Evolutionary conservation across 2,888 invertebrate species (phyloP), one percentile per base, ranked within the genome.

Genomic region (Sminthurides aquaticus): DNA sequence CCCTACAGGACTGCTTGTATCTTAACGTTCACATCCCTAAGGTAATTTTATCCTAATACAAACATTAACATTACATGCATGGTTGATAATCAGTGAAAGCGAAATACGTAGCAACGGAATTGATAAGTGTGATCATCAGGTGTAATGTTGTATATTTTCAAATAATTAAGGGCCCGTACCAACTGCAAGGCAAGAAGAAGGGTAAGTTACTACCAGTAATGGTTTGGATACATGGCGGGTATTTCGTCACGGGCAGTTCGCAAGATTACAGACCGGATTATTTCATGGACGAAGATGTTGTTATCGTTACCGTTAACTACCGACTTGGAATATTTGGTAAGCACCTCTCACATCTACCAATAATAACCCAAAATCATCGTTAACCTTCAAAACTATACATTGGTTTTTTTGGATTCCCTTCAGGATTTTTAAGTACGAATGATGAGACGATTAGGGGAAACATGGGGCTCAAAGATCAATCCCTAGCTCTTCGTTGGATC

Each of bases 271-370:
- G 22, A 18, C 54, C 61, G 3, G 29, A 26, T 20, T 61, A 54
- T 22, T 61, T 61, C 29, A 61, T 61, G 61, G 62, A 56, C 48
- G 43, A 56, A 22, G 62, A 62, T 56, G 62, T 62, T 1, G 15
- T 62, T 25, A 1, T 62, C 2, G 43, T 62, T 3, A 48, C 56
- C 3, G 43, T 48, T n/a, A 56, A 62, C n/a, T 62, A 62, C 24
- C 34, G 62, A 1, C 43, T 62, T 20, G 55, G 34, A 11, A 27
- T 26, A 1, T 43, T 62, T 11, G 62, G 62, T 61, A 52, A 52
- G 22, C 5, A 52, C 22, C n/a, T n/a, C n/a, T n/a, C n/a, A n/a
- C n/a, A n/a, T n/a, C n/a, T n/a, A n/a, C n/a, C n/a, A n/a, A n/a
- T n/a, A n/a, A n/a, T n/a, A n/a, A n/a, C n/a, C n/a, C n/a, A n/a